These are phyloP conservation scores for Odontophorus gujanensis DNA, from an alignment of 2,113 vertebrate genomes.

Conservation along the genomic window DNA sequence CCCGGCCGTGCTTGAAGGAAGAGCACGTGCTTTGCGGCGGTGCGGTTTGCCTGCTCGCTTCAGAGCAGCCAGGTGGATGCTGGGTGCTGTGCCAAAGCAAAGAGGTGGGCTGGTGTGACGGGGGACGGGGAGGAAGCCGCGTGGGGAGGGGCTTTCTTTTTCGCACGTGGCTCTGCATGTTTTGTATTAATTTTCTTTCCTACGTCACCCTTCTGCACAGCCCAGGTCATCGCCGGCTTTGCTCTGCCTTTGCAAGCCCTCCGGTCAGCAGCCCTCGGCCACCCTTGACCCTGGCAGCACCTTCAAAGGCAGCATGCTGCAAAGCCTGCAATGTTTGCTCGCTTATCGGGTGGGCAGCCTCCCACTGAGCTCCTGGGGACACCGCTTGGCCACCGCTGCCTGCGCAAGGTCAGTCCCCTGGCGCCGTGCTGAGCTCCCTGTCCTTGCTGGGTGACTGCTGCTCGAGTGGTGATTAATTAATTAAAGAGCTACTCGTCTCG, in stretches of 20 bases:
- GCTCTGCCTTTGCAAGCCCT: neutral
- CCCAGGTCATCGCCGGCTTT: conserved; percentile 14
- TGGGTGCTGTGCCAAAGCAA: neutral
- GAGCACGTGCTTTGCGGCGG: neutral
- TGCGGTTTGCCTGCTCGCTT: neutral
- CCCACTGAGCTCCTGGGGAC: neutral
- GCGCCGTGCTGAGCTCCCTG: fast-evolving
- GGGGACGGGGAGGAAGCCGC: neutral
- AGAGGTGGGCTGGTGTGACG: neutral
- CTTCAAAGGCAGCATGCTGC: conserved; percentile 74
- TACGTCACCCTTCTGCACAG: neutral
- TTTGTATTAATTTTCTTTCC: conserved; percentile 6
- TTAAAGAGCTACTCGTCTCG: fast-evolving
- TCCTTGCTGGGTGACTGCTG: neutral
- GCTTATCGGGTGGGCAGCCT: neutral
- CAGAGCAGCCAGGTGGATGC: neutral
- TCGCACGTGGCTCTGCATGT: neutral
- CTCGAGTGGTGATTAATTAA: neutral
- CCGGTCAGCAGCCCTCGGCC: neutral
- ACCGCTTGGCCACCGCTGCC: neutral
- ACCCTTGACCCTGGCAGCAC: conserved; percentile 66
- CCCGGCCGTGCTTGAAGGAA: neutral
- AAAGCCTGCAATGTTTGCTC: conserved; percentile 71
- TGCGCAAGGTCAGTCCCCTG: conserved; percentile 38
- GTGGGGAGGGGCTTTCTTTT: neutral